Percentiles rank a stretch among this genome's conserved stretches.
phyloP scores from a whole-genome alignment of 2,113 vertebrate genomes.

The Porphyrio hochstetteri region DNA sequence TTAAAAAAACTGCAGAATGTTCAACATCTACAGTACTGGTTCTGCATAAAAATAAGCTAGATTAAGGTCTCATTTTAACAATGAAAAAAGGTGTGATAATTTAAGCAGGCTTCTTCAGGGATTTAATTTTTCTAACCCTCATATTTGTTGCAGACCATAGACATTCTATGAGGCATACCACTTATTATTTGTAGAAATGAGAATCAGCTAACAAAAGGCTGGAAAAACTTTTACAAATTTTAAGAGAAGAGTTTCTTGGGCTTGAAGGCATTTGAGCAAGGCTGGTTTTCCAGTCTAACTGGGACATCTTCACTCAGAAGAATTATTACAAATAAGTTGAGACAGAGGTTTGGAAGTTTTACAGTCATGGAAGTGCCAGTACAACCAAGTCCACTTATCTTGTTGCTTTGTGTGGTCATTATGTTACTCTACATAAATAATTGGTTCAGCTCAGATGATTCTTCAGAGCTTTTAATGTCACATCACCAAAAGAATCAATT shows the following conservation, averaged over 20 bases:
- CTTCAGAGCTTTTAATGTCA: neutral
- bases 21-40: neutral
- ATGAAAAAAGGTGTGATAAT: neutral
- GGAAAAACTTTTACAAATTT: neutral
- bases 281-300: neutral
- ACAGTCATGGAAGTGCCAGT: neutral
- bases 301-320: neutral
- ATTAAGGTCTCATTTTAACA: neutral
- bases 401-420: neutral
- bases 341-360: neutral
- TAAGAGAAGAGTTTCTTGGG: neutral
- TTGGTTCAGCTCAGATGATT: neutral
- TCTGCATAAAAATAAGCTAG: neutral
- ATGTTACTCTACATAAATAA: neutral
- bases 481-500: neutral
- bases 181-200: neutral
- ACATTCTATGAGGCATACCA: neutral
- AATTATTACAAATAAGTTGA: neutral
- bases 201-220: neutral
- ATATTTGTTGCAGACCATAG: neutral
- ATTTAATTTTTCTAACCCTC: neutral
- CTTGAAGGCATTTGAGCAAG: neutral
- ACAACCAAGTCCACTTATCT: neutral
- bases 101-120: neutral
- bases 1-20: neutral